A percentile compares a stretch with the other conserved stretches of the same genome.
Evolutionary conservation across 2,113 vertebrate species (phyloP).

Genomic region (Scomber japonicus): DNA sequence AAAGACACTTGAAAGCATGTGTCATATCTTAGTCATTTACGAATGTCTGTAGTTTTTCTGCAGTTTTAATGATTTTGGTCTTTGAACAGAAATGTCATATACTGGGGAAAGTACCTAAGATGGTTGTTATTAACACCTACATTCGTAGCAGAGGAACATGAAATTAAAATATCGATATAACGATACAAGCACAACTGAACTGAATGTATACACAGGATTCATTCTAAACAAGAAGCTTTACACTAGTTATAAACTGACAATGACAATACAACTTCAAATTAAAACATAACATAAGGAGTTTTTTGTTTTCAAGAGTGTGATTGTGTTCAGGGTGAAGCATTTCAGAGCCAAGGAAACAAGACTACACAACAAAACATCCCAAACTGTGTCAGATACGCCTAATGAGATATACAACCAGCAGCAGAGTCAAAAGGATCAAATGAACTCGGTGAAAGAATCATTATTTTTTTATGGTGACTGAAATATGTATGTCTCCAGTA

Average conservation of each 20-base stretch:
- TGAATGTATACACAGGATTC: constrained; percentile 3
- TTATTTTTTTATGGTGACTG: constrained; percentile 69
- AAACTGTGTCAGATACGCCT: constrained; percentile 35
- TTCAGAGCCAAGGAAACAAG: constrained; percentile 19
- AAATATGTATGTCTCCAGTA: constrained; percentile 70
- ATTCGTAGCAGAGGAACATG: not conserved
- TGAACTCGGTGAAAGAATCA: constrained; percentile 51
- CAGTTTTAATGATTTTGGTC: constrained; percentile 15
- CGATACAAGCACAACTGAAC: constrained; percentile 9
- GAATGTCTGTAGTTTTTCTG: constrained; percentile 27
- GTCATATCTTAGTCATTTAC: constrained; percentile 16
- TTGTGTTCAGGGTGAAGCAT: constrained; percentile 15
- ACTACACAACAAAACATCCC: constrained; percentile 39
- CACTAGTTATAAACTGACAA: not conserved
- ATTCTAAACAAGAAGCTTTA: not conserved
- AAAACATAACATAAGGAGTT: not conserved
- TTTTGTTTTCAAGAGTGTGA: constrained; percentile 6
- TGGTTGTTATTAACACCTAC: not conserved
- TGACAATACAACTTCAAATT: not conserved
- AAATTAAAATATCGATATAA: not conserved
- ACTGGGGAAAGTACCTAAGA: constrained; percentile 29
- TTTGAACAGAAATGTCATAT: constrained; percentile 23
- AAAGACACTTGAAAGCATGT: constrained; percentile 53
- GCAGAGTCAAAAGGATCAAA: constrained; percentile 63
- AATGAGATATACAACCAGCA: constrained; percentile 41